These are phyloP conservation scores for Melanotaenia maccullochi DNA, from an alignment of 2,797 vertebrate species.

Conservation along the genomic window DNA sequence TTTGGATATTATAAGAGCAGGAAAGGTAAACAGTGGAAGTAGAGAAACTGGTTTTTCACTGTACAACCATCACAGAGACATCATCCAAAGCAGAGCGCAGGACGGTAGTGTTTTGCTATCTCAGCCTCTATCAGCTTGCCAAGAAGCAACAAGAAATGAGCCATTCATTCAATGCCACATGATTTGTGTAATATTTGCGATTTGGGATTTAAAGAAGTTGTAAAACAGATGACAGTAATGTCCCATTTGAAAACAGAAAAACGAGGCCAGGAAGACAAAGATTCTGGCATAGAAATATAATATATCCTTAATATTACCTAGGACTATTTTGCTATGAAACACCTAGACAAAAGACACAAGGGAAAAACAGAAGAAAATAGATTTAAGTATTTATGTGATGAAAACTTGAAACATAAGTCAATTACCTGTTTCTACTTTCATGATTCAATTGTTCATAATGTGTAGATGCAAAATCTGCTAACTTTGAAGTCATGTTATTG, in stretches of 20 bases:
- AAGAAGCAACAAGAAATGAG: slow-evolving; percentile 30
- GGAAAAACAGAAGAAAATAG: not conserved
- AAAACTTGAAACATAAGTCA: not conserved
- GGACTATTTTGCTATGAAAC: not conserved
- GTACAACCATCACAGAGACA: slow-evolving; percentile 37
- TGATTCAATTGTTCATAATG: not conserved
- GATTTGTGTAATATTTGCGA: slow-evolving; percentile 45
- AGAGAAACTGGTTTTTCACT: slow-evolving; percentile 70
- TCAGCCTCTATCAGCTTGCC: slow-evolving; percentile 4
- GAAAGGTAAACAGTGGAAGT: slow-evolving; percentile 58
- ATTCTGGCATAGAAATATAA: not conserved
- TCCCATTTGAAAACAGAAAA: slow-evolving; percentile 18
- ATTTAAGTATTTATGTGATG: not conserved
- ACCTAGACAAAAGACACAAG: not conserved
- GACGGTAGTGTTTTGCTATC: slow-evolving; percentile 21
- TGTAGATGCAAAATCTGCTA: not conserved
- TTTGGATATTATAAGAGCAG: slow-evolving; percentile 26
- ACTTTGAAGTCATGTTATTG: not conserved
- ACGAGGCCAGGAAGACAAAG: slow-evolving; percentile 12
- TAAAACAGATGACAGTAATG: slow-evolving; percentile 37
- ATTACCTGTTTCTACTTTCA: not conserved
- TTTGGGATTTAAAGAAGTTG: slow-evolving; percentile 16
- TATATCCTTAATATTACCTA: not conserved
- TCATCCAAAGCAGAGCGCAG: slow-evolving; percentile 29
- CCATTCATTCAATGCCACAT: slow-evolving; percentile 52